Conservation (phyloP, 2,888 invertebrate species). For the Conops quadrifasciatus region DNA sequence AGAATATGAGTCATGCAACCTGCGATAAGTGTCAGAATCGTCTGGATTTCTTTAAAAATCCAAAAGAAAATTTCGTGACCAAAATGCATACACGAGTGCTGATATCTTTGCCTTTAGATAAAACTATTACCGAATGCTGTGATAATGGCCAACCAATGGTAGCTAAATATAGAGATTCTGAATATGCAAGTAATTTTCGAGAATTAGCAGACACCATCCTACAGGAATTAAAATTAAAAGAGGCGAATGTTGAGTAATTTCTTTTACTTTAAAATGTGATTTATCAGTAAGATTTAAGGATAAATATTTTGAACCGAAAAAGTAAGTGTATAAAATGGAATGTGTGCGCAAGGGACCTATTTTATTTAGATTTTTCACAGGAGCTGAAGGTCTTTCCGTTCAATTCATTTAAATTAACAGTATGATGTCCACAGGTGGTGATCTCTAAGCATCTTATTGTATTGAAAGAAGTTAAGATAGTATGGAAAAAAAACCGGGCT, state of each 20-base stretch:
- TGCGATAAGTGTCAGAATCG: slow-evolving; percentile 81
- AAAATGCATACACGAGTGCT: slow-evolving; percentile 75
- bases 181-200: slow-evolving; percentile 54
- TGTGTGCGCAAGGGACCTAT: neutral
- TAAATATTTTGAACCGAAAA: too few relatives aligned
- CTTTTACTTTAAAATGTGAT: neutral
- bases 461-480: too few relatives aligned
- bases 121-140: slow-evolving; percentile 59
- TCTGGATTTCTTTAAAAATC: slow-evolving; percentile 74
- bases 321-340: neutral
- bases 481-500: too few relatives aligned
- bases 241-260: too few relatives aligned
- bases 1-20: slow-evolving; percentile 86
- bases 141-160: slow-evolving; percentile 61
- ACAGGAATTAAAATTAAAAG: slow-evolving; percentile 36
- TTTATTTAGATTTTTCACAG: too few relatives aligned
- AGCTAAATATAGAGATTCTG: slow-evolving; percentile 55
- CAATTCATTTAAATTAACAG: too few relatives aligned
- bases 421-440: too few relatives aligned
- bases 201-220: slow-evolving; percentile 46
- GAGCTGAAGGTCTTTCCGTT: too few relatives aligned
- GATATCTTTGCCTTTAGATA: slow-evolving; percentile 67
- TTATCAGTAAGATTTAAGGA: slow-evolving; percentile 1
- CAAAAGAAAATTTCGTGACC: slow-evolving; percentile 70
- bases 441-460: too few relatives aligned